Evolutionary conservation across 2,888 invertebrate genomes (phyloP), one percentile per base, ranked within the genome.

Genomic region (Eucriotettix oculatus): DNA sequence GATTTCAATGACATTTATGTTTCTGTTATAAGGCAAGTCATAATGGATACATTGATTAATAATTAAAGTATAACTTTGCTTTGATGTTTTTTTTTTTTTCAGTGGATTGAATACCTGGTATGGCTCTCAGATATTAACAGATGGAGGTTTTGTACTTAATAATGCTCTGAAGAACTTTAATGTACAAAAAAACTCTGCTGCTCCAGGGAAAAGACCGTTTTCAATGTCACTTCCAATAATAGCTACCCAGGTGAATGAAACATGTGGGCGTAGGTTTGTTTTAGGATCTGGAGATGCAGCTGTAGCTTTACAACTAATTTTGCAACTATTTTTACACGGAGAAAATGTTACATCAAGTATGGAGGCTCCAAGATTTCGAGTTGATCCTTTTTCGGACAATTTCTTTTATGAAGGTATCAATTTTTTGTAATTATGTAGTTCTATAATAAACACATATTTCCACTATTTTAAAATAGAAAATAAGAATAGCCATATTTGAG

Each of bases 1-100:
- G 87, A 87, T 72, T 75, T 76, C 60, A 71, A 76, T 66, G 86
- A 86, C 68, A 77, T 80, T 54, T 86, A 86, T 73, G 79, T 83
- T 54, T 82, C 85, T 11, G 73, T 84, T 60, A 79, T 84, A 64
- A 83, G 81, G 86, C 86, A 71, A 76, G 80, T 73, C 62, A 40
- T 29, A 14, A 53, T 53, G 17, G 17, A 16, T 60, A 53, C 62
- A 58, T 44, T 42, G 10, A 29, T 14, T 41, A 7, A 12, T 44
- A 53, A 60, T 56, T 53, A 53, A n/a, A 5, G 29, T 29, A 29
- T 29, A 29, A 29, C 29, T 29, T 29, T 29, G 29, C 7, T 48
- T 52, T 57, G 12, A 42, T n/a, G 16, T 1, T 14, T 43, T 54
- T 53, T 62, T n/a, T 62, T 60, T 57, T 67, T 68, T 55, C 65